Base-by-base conservation (phyloP, 1,140 invertebrate species). In the Polypedilum vanderplanki region DNA sequence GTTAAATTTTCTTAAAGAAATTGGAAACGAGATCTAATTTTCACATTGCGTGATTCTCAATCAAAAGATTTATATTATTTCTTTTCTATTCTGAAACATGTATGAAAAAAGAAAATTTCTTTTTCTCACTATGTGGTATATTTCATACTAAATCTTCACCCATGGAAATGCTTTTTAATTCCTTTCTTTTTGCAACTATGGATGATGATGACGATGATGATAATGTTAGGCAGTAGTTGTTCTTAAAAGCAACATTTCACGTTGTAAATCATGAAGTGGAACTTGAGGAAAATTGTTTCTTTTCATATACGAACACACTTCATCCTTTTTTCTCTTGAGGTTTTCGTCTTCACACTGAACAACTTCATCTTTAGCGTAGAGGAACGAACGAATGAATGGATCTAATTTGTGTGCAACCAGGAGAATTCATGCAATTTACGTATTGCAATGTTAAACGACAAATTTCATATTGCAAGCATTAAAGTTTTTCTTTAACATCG, bases 1-100 rank as follows among this genome's bases (percentile, higher is more conserved):
- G 46, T 12, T 57, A 12, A 57, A n/a, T 10, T 46, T 46, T 46
- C 15, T 8, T 46, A 15, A 57, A 57, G 12, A 12, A 57, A 57
- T 57, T 57, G n/a, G 65, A 20, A 70, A 70, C 65, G 65, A 70
- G 65, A 70, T 70, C 65, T 70, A 70, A 70, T 70, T 70, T 70
- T 70, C 65, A 22, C 65, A 70, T 70, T 70, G 65, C 65, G 65
- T 70, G 65, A 70, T 70, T 10, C 1, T 22, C 5, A 17, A 20
- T 3, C 17, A 20, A 12, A 57, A n/a, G 3, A n/a, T 12, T 57
- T 57, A 4, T 46, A 3, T 9, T 46, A 57, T n/a, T n/a, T n/a
- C 46, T 57, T n/a, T n/a, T n/a, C n/a, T n/a, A n/a, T n/a, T n/a
- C n/a, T n/a, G n/a, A n/a, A n/a, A n/a, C n/a, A n/a, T n/a, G n/a